Conservation (phyloP, 2,113 vertebrate species). For the Sylvietta virens region DNA sequence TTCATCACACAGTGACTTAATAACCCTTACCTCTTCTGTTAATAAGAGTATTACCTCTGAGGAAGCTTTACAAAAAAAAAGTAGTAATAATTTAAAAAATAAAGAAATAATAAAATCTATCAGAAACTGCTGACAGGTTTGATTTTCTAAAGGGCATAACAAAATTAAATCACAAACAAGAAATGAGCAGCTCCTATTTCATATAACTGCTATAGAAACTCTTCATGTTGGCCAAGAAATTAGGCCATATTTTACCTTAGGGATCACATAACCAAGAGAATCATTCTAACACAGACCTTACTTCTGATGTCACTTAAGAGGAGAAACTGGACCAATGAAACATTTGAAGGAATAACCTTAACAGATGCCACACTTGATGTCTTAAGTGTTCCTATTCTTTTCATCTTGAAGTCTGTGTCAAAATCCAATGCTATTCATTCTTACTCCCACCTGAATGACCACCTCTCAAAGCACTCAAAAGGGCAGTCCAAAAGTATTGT, state of each 20-base stretch:
- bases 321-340: background rate
- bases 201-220: background rate
- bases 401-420: background rate
- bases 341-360: background rate
- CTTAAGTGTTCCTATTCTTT: background rate
- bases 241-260: background rate
- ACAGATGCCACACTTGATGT: background rate
- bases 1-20: background rate
- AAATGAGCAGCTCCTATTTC: background rate
- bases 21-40: background rate
- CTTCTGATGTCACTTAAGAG: background rate
- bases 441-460: background rate
- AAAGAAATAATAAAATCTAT: background rate
- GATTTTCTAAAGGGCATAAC: background rate
- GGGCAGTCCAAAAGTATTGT: background rate
- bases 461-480: background rate
- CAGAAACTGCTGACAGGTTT: background rate
- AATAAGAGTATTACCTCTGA: background rate
- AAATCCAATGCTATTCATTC: background rate
- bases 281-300: background rate
- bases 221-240: background rate
- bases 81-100: background rate
- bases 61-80: background rate
- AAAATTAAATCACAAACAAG: background rate
- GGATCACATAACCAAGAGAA: background rate